These are phyloP conservation scores for Eurypyga helias DNA, from an alignment of 2,113 vertebrate species.

Conservation along the genomic window DNA sequence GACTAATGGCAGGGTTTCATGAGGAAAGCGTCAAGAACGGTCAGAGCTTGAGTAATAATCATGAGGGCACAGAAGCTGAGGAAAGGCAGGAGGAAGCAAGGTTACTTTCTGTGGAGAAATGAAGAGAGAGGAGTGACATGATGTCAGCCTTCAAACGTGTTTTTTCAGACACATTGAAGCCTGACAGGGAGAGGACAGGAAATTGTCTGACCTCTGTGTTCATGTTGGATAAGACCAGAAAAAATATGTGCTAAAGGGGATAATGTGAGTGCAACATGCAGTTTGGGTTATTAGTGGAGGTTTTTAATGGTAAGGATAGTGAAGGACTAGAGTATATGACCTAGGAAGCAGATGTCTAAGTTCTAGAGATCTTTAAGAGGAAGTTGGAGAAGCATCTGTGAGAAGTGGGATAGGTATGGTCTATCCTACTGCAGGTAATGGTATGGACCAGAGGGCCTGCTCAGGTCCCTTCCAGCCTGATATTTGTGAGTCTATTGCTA, in stretches of 20 bases:
- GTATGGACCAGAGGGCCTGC: background rate
- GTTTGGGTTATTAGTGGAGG: background rate
- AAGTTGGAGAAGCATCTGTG: background rate
- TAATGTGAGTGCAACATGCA: background rate
- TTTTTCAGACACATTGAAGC: background rate
- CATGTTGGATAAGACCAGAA: background rate
- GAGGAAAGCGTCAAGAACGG: background rate
- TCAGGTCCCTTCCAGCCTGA: background rate
- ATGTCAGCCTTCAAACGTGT: background rate
- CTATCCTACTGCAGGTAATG: background rate
- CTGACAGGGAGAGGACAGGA: slow-evolving; percentile 8
- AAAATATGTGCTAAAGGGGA: background rate
- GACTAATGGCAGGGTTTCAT: background rate
- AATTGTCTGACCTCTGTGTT: slow-evolving; percentile 1
- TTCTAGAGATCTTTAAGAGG: background rate
- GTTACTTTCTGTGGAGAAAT: background rate
- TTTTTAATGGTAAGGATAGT: background rate
- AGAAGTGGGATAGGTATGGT: background rate
- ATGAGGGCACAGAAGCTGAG: background rate
- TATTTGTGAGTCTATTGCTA: background rate
- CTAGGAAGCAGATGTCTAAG: background rate
- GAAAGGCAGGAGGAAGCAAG: background rate
- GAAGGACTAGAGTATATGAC: background rate
- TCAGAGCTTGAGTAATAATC: background rate
- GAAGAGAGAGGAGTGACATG: background rate